Base-by-base conservation (phyloP, 2,113 vertebrate species). In the Fregetta grallaria region DNA sequence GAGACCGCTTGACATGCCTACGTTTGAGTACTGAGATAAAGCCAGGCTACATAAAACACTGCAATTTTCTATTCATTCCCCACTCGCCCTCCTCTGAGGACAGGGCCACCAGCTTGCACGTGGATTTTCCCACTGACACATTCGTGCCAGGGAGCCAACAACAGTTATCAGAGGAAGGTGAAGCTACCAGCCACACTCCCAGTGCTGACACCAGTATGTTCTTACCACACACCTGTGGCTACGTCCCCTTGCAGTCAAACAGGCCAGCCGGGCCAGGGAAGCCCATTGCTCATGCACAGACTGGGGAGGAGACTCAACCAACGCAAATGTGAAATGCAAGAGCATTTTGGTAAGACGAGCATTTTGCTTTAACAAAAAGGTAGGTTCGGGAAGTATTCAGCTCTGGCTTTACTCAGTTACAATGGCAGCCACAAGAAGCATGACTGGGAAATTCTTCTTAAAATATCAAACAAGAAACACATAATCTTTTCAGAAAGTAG, bases 171-270 rank as follows among this genome's bases (percentile, higher is more conserved):
- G 26, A 61, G 34, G 52, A 80, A 84, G 23, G 10, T n/a, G 44
- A 62, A 49, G 36, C 25, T 47, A 50, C 21, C 70, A 67, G 65
- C 17, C 47, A 61, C 25, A 3, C 27, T 66, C 32, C 15, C 47
- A 9, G 13, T 15, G 47, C 22, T 13, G 13, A 47, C 34, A 67
- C 49, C 38, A 44, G 44, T 10, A 45, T 11, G 45, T 34, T 71
- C 36, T 25, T 68, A 36, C 18, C 29, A 27, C 34, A 44, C 16
- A 59, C 6, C 34, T 20, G 23, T 17, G 17, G 44, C 53, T 77
- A 18, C 0, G 0, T 11, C 22, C 27, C 21, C 27, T 27, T 27
- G 45, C n/a, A 59, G 26, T 21, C 1, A 0, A 82, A 44, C 9
- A 22, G 20, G 32, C 45, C 45, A 16, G 27, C 19, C 1, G 2